Evolutionary conservation across 1,140 invertebrate species (phyloP).

Genomic region (Drosophila ananassae): DNA sequence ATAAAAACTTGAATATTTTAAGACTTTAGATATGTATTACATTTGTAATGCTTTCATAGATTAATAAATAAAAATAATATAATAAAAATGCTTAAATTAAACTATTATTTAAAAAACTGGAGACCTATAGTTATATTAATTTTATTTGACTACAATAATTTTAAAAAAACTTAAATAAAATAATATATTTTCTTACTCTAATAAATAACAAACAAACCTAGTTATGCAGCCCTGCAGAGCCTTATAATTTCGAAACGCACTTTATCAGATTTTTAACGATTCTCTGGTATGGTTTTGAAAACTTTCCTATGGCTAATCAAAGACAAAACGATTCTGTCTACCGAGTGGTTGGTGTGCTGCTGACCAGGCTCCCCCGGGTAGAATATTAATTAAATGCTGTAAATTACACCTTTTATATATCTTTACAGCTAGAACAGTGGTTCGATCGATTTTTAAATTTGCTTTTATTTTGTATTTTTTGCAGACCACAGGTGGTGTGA

Average conservation of each 20-base stretch:
- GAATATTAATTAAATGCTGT: slow-evolving; percentile 7
- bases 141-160: too few species aligned
- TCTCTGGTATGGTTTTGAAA: not conserved
- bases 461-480: not conserved
- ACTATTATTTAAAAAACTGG: too few species aligned
- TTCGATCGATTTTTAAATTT: slow-evolving; percentile 12
- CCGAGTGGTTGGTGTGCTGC: not conserved
- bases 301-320: slow-evolving; percentile 1
- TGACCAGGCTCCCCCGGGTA: not conserved
- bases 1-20: too few species aligned
- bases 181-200: not conserved
- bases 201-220: not conserved
- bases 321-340: not conserved
- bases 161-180: too few species aligned
- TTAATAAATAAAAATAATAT: too few species aligned
- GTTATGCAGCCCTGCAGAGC: not conserved
- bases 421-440: not conserved
- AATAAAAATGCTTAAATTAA: too few species aligned
- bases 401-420: not conserved
- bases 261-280: not conserved
- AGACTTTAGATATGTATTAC: too few species aligned
- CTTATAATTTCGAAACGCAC: not conserved
- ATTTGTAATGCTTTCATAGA: too few species aligned
- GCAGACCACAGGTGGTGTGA: slow-evolving; percentile 1
- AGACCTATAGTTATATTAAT: too few species aligned